These are phyloP conservation scores for Allygus modestus DNA, from an alignment of 2,888 invertebrate genomes.

Conservation along the genomic window DNA sequence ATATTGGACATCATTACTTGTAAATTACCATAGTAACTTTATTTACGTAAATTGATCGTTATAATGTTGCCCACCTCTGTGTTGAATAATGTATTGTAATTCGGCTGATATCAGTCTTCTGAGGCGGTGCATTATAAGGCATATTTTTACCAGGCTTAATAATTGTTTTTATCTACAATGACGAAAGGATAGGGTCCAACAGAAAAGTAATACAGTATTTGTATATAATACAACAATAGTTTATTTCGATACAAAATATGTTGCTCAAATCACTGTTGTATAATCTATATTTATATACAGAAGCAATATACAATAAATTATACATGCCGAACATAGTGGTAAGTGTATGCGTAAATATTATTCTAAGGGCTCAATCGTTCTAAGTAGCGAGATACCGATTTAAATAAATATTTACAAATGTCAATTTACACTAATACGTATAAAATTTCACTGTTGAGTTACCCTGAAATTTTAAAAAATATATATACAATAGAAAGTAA, in stretches of 20 bases:
- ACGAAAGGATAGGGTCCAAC: background rate
- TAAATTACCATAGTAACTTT: no score
- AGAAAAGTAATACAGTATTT: background rate
- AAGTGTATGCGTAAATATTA: constrained; percentile 45
- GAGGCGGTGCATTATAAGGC: no score
- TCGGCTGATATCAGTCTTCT: no score
- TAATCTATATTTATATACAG: constrained; percentile 56
- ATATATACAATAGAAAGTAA: background rate
- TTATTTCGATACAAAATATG: constrained; percentile 60
- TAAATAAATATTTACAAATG: constrained; percentile 45
- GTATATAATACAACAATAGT: constrained; percentile 57
- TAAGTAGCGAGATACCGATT: constrained; percentile 15
- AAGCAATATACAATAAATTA: constrained; percentile 57
- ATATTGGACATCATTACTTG: no score
- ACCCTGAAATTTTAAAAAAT: background rate
- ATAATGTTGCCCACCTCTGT: no score
- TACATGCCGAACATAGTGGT: constrained; percentile 52
- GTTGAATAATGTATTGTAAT: no score
- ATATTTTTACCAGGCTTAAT: no score
- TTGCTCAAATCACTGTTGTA: constrained; percentile 53
- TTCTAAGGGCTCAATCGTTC: constrained; percentile 3
- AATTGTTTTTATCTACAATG: no score
- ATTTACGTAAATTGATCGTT: no score
- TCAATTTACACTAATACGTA: constrained; percentile 25
- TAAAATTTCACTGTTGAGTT: background rate